These are phyloP conservation scores for Tipula helvola DNA, from an alignment of 2,888 invertebrate genomes.

Conservation along the genomic window DNA sequence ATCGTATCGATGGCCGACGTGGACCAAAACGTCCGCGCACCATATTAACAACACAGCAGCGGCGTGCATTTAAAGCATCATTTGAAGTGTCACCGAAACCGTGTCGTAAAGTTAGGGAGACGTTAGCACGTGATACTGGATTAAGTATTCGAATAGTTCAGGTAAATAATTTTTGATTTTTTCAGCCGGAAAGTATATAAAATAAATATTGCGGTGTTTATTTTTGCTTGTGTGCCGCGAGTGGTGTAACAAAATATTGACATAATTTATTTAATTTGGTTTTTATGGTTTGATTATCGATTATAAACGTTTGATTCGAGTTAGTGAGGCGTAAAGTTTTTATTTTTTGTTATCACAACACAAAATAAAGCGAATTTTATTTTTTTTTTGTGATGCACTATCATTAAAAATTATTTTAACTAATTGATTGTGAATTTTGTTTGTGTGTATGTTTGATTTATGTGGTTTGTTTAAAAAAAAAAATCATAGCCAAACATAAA, in stretches of 20 bases:
- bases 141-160: slow-evolving; percentile 74
- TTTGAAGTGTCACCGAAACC: slow-evolving; percentile 79
- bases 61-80: slow-evolving; percentile 71
- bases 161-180: slow-evolving; percentile 35
- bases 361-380: background rate
- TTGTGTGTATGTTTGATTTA: background rate
- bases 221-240: background rate
- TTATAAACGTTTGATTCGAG: background rate
- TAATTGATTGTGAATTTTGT: background rate
- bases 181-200: background rate
- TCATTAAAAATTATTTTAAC: background rate
- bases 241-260: background rate
- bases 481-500: background rate
- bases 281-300: background rate
- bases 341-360: background rate
- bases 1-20: slow-evolving; percentile 50
- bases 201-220: background rate
- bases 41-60: slow-evolving; percentile 69
- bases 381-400: background rate
- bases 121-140: slow-evolving; percentile 72
- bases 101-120: slow-evolving; percentile 68
- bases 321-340: background rate
- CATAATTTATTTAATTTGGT: background rate
- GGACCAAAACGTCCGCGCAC: slow-evolving; percentile 74
- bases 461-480: background rate